Percentiles rank a stretch among this genome's conserved stretches.
These are phyloP conservation scores for Prunella strophiata DNA, from an alignment of 2,797 vertebrate species.

Conservation along the genomic window DNA sequence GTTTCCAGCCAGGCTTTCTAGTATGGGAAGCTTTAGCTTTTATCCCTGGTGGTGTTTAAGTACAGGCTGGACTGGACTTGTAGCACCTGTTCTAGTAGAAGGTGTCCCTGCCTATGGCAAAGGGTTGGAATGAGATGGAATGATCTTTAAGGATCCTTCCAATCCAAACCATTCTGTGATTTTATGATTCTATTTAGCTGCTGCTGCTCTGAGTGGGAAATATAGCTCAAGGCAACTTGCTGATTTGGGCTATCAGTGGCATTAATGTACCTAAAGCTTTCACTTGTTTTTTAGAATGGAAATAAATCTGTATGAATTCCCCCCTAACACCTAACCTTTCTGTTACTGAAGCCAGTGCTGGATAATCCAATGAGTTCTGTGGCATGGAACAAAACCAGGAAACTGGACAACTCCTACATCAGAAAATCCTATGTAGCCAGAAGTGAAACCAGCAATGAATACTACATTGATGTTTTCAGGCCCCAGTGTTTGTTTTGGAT, in stretches of 20 bases:
- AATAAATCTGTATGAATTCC: neutral
- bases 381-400: neutral
- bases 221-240: neutral
- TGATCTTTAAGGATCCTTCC: neutral
- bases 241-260: neutral
- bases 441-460: neutral
- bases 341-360: neutral
- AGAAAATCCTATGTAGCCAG: neutral
- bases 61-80: neutral
- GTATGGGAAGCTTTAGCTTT: neutral
- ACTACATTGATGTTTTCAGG: neutral
- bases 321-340: neutral
- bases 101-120: neutral
- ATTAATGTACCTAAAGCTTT: neutral
- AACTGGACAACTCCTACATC: neutral
- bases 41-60: neutral
- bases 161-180: neutral
- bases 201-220: neutral
- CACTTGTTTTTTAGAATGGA: neutral
- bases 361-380: neutral
- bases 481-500: neutral
- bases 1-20: neutral
- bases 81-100: neutral
- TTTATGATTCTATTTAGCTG: neutral
- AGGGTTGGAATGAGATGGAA: neutral